Evolutionary conservation across 2,888 invertebrate genomes (phyloP).

Genomic region (Temnothorax ravouxi): DNA sequence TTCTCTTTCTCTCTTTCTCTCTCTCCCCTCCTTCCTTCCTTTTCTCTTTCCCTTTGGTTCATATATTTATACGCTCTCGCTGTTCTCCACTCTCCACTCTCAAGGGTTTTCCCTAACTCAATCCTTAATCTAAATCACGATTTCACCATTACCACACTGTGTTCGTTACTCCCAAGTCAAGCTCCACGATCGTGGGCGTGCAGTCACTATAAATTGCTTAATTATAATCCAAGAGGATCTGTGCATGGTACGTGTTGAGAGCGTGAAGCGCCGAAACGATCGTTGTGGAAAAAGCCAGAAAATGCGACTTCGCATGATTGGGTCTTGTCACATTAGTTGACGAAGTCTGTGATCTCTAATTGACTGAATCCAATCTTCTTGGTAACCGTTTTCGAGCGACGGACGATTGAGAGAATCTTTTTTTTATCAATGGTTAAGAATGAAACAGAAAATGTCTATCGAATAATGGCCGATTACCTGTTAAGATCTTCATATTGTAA

Average conservation of each 20-base stretch:
- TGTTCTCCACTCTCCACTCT: slow-evolving; percentile 46
- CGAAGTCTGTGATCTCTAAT: slow-evolving; percentile 82
- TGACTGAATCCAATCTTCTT: slow-evolving; percentile 65
- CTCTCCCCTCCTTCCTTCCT: neutral
- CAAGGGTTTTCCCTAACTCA: slow-evolving; percentile 64
- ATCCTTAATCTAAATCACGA: slow-evolving; percentile 82
- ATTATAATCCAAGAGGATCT: slow-evolving; percentile 83
- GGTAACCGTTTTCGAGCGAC: no score
- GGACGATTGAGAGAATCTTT: neutral
- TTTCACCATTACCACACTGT: slow-evolving; percentile 61
- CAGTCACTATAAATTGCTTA: slow-evolving; percentile 84
- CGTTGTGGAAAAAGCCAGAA: slow-evolving; percentile 13
- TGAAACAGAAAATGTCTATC: neutral
- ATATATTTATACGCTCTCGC: slow-evolving; percentile 63
- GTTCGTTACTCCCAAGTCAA: slow-evolving; percentile 7
- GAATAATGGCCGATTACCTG: neutral
- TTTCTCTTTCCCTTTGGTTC: neutral
- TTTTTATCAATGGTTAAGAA: slow-evolving; percentile 11
- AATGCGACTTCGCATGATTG: slow-evolving; percentile 65
- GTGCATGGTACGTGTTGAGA: slow-evolving; percentile 34
- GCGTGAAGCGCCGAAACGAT: slow-evolving; percentile 32
- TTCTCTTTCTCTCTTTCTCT: slow-evolving; percentile 3
- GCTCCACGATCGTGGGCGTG: slow-evolving; percentile 65
- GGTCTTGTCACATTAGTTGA: slow-evolving; percentile 80
- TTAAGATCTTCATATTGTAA: neutral